Evolutionary conservation across 1,140 invertebrate genomes (phyloP).

Genomic region (Mercenaria mercenaria): DNA sequence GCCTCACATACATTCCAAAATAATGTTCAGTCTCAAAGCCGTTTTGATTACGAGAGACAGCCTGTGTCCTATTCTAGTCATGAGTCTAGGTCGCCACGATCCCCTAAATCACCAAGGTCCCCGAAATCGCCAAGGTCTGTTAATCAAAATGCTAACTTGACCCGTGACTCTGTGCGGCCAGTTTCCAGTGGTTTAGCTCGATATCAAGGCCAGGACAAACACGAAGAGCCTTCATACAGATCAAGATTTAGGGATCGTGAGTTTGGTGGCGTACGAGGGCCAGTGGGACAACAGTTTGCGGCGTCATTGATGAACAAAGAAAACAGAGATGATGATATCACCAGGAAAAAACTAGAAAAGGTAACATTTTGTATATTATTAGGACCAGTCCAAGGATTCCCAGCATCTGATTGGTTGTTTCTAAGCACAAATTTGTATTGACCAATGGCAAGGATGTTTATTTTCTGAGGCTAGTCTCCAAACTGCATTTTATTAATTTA

Average conservation of each 20-base stretch:
- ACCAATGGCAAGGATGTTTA: too few species aligned
- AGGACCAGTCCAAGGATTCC: not conserved
- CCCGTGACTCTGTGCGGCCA: constrained; percentile 36
- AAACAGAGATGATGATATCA: constrained; percentile 56
- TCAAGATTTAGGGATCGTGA: constrained; percentile 48
- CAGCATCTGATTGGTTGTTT: too few species aligned
- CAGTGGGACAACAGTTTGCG: constrained; percentile 34
- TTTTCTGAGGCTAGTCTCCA: too few species aligned
- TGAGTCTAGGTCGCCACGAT: not conserved
- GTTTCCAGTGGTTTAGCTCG: constrained; percentile 54
- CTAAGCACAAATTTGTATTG: too few species aligned
- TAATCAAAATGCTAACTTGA: constrained; percentile 17
- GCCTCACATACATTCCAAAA: constrained; percentile 20
- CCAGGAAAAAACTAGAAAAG: constrained; percentile 60
- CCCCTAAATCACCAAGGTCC: constrained; percentile 43
- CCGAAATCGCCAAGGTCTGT: constrained; percentile 14
- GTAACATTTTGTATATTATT: too few species aligned
- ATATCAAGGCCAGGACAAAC: constrained; percentile 41
- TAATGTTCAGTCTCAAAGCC: not conserved
- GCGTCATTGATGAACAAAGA: constrained; percentile 63
- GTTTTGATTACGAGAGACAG: constrained; percentile 30
- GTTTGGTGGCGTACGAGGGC: constrained; percentile 44
- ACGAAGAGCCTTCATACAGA: constrained; percentile 26
- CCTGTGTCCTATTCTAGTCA: constrained; percentile 48
- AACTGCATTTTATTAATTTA: too few species aligned